phyloP scores from a whole-genome alignment of 2,113 vertebrate genomes.

The Saguinus imperator region DNA sequence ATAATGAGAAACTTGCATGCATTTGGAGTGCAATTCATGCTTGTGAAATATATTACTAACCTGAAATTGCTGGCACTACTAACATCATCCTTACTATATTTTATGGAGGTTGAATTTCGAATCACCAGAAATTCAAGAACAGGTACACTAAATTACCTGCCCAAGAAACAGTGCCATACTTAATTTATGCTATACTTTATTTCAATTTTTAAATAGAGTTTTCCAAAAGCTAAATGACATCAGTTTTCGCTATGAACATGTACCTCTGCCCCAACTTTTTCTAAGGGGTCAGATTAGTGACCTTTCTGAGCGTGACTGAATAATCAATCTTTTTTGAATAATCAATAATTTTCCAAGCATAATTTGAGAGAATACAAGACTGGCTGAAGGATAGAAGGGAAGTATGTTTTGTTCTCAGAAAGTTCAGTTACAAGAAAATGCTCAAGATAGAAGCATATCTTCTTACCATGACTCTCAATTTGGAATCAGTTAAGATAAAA shows the following conservation, averaged over 20 bases:
- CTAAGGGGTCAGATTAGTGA: neutral
- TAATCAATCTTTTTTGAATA: neutral
- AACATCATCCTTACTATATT: neutral
- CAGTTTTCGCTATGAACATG: neutral
- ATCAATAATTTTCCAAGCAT: neutral
- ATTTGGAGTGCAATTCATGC: neutral
- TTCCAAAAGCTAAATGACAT: neutral
- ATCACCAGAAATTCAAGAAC: neutral
- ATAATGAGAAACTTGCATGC: neutral
- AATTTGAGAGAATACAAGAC: neutral
- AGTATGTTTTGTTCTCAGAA: neutral
- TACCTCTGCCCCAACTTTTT: neutral
- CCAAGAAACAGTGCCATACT: neutral
- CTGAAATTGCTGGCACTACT: neutral
- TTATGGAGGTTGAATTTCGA: constrained; percentile 36
- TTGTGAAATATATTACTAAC: neutral
- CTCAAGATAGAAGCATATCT: neutral
- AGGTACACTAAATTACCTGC: neutral
- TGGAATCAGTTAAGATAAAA: neutral
- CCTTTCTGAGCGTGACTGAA: neutral
- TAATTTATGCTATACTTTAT: neutral
- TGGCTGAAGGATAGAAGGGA: neutral
- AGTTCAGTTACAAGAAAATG: neutral
- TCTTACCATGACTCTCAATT: neutral
- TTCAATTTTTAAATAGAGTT: neutral